phyloP scores from a whole-genome alignment of 2,113 vertebrate genomes.

The Solenodon paradoxus region DNA sequence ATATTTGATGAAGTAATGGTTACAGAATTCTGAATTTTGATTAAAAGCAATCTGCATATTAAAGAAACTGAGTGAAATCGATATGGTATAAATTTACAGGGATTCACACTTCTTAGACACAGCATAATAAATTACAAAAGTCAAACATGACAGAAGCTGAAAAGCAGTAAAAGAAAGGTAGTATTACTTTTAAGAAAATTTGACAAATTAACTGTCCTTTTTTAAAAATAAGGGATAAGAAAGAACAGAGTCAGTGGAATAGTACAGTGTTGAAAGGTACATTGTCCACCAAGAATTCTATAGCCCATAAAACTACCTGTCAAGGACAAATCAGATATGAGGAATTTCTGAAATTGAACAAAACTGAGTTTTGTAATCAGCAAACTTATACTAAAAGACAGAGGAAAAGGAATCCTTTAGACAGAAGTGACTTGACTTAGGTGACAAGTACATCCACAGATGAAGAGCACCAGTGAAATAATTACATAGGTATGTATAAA shows the following conservation, averaged over 20 bases:
- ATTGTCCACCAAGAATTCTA: neutral
- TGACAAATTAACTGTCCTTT: neutral
- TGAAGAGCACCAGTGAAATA: neutral
- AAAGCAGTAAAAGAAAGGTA: neutral
- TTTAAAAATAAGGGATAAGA: neutral
- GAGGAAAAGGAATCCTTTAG: neutral
- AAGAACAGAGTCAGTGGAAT: fast-evolving
- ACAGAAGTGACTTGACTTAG: no score
- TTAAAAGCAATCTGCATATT: neutral
- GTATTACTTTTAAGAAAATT: neutral
- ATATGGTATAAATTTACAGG: neutral
- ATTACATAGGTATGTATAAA: neutral
- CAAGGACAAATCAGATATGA: neutral
- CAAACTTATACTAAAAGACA: neutral
- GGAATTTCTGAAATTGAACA: neutral
- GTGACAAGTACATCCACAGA: no score
- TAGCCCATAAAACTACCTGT: neutral
- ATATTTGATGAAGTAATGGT: neutral
- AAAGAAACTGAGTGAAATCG: neutral
- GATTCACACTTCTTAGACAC: neutral
- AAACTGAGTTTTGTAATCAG: neutral
- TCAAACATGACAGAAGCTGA: neutral
- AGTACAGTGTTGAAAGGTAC: neutral
- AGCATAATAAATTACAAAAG: neutral
- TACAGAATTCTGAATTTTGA: neutral